phyloP scores from a whole-genome alignment of 2,797 vertebrate species.

The Dendrocincla fuliginosa region DNA sequence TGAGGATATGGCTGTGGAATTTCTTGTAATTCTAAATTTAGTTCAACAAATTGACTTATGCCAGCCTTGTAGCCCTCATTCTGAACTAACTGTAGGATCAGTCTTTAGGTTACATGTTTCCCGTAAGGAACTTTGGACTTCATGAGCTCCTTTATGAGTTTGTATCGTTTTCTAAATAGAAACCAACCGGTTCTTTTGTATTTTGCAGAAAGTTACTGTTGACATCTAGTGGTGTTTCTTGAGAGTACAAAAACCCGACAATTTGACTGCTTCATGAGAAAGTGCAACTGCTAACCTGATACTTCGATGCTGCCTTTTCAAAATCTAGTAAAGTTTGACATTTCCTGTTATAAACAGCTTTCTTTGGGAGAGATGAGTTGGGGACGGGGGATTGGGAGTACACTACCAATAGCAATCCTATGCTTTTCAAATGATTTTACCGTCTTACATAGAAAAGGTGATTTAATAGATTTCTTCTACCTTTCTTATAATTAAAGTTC shows the following conservation, averaged over 20 bases:
- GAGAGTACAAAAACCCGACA: background rate
- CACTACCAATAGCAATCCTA: background rate
- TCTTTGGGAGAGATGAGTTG: background rate
- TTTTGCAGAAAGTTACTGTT: background rate
- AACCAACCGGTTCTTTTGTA: fast-evolving
- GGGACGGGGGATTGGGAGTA: too few relatives aligned
- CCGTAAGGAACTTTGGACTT: fast-evolving
- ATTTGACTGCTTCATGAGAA: fast-evolving
- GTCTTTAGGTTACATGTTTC: background rate
- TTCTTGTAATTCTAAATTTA: background rate
- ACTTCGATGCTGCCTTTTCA: background rate
- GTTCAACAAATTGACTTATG: background rate
- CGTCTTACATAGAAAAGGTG: background rate
- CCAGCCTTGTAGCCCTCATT: background rate
- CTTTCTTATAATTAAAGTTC: background rate
- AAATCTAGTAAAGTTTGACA: background rate
- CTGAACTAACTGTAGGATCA: background rate
- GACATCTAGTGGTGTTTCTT: conserved; percentile 50
- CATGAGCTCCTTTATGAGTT: fast-evolving
- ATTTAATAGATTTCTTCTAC: background rate
- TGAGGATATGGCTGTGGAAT: background rate
- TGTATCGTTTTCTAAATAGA: fast-evolving
- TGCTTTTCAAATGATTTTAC: background rate
- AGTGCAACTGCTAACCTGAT: background rate
- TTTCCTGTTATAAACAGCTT: background rate